Evolutionary conservation across 1,140 invertebrate genomes (phyloP).

Genomic region (Anastrepha ludens): DNA sequence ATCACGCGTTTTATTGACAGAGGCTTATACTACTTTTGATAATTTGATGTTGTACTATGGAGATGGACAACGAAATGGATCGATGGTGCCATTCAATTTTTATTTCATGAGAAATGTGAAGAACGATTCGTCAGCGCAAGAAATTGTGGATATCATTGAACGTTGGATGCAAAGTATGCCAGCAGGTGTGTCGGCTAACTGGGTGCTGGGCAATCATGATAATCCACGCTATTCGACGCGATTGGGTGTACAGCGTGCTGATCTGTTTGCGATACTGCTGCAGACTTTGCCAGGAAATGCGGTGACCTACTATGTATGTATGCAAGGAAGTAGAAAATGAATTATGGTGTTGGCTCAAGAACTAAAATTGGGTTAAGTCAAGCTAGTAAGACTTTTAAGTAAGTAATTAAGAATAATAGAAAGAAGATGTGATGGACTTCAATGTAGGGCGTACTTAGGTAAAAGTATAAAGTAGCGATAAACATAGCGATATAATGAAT

Average conservation of each 20-base stretch:
- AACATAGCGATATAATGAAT: too few species aligned
- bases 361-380: not conserved
- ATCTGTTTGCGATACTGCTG: constrained; percentile 78
- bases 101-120: constrained; percentile 76
- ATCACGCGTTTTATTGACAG: constrained; percentile 81
- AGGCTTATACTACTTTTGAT: constrained; percentile 78
- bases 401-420: too few species aligned
- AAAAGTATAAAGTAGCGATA: too few species aligned
- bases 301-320: constrained; percentile 79
- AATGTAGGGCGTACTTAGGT: too few species aligned
- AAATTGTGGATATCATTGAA: constrained; percentile 76
- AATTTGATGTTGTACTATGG: constrained; percentile 76
- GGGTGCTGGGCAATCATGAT: constrained; percentile 84
- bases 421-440: too few species aligned
- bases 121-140: constrained; percentile 76
- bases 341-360: not conserved
- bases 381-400: too few species aligned
- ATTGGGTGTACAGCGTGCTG: constrained; percentile 78
- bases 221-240: constrained; percentile 78
- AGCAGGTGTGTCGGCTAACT: constrained; percentile 75
- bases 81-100: constrained; percentile 81
- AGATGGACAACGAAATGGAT: constrained; percentile 77
- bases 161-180: constrained; percentile 77
- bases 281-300: constrained; percentile 79
- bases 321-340: not conserved